Percentiles rank a stretch among this genome's conserved stretches.
Conservation (phyloP, 2,797 vertebrate species). For the Amphiprion clarkii region DNA sequence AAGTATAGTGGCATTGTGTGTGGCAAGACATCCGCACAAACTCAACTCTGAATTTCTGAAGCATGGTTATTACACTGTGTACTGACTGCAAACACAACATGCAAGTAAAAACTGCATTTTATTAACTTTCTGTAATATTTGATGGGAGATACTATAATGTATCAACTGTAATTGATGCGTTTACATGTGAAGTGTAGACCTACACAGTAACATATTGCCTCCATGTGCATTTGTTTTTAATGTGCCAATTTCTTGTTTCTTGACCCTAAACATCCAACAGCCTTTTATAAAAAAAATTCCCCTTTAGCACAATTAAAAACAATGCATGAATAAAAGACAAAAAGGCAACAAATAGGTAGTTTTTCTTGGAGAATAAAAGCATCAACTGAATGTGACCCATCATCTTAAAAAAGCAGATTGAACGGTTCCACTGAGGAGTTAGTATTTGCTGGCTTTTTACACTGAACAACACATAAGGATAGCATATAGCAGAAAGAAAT, state of each 20-base stretch:
- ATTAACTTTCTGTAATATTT: neutral
- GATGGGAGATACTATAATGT: slow-evolving; percentile 26
- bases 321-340: slow-evolving; percentile 46
- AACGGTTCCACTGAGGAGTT: slow-evolving; percentile 68
- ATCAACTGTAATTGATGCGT: slow-evolving; percentile 44
- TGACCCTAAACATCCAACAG: slow-evolving; percentile 31
- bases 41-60: slow-evolving; percentile 24
- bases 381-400: slow-evolving; percentile 67
- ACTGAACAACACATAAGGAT: slow-evolving; percentile 51
- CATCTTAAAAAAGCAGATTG: slow-evolving; percentile 56
- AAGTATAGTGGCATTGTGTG: slow-evolving; percentile 26
- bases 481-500: slow-evolving; percentile 40
- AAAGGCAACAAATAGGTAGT: slow-evolving; percentile 47
- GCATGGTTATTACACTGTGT: slow-evolving; percentile 8
- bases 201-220: slow-evolving; percentile 39
- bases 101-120: slow-evolving; percentile 27
- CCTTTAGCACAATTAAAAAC: slow-evolving; percentile 35
- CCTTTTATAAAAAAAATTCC: slow-evolving; percentile 30
- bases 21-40: slow-evolving; percentile 4
- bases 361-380: slow-evolving; percentile 67
- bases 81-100: slow-evolving; percentile 1
- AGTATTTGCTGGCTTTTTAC: slow-evolving; percentile 67
- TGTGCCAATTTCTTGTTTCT: slow-evolving; percentile 27
- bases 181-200: slow-evolving; percentile 44
- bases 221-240: slow-evolving; percentile 32